These are phyloP conservation scores for Salvelinus fontinalis DNA, from an alignment of 2,113 vertebrate genomes.

Conservation along the genomic window DNA sequence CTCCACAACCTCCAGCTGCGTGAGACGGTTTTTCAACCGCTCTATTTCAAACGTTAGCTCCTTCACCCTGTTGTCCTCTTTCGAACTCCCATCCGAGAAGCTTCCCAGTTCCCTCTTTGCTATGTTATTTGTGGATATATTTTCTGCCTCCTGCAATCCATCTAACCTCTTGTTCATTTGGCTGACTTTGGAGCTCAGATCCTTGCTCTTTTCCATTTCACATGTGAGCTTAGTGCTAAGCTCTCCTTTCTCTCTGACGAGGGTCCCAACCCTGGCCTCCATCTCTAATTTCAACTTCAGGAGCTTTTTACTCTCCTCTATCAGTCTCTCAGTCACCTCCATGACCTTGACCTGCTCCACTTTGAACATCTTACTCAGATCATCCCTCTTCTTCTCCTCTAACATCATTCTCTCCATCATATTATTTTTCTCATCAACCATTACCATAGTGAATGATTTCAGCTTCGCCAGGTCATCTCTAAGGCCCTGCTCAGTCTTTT, in stretches of 20 bases:
- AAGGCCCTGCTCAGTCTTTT: constrained; percentile 89
- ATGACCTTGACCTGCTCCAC: constrained; percentile 92
- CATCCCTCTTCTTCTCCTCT: constrained; percentile 88
- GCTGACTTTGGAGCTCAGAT: constrained; percentile 81
- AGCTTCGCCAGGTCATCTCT: constrained; percentile 94
- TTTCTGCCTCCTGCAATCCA: constrained; percentile 84
- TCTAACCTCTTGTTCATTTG: constrained; percentile 87
- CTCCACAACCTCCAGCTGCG: constrained; percentile 91
- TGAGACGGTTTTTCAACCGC: constrained; percentile 86
- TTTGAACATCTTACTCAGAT: constrained; percentile 85
- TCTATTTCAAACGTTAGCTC: constrained; percentile 92
- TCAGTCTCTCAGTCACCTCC: constrained; percentile 95
- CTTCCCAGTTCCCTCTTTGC: constrained; percentile 68
- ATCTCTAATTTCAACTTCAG: constrained; percentile 95
- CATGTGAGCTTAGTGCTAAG: constrained; percentile 77
- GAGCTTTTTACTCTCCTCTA: constrained; percentile 96
- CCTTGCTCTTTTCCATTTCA: constrained; percentile 86
- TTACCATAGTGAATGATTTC: constrained; percentile 92
- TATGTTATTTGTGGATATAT: constrained; percentile 74
- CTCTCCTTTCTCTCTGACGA: constrained; percentile 86
- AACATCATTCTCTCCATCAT: constrained; percentile 90
- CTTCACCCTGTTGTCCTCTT: constrained; percentile 86
- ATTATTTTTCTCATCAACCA: constrained; percentile 91
- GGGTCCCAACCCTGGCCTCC: constrained; percentile 85
- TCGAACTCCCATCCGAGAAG: constrained; percentile 57